A percentile compares a stretch with the other conserved stretches of the same genome.
phyloP scores from a whole-genome alignment of 2,888 invertebrate genomes.

The Macaria notata region DNA sequence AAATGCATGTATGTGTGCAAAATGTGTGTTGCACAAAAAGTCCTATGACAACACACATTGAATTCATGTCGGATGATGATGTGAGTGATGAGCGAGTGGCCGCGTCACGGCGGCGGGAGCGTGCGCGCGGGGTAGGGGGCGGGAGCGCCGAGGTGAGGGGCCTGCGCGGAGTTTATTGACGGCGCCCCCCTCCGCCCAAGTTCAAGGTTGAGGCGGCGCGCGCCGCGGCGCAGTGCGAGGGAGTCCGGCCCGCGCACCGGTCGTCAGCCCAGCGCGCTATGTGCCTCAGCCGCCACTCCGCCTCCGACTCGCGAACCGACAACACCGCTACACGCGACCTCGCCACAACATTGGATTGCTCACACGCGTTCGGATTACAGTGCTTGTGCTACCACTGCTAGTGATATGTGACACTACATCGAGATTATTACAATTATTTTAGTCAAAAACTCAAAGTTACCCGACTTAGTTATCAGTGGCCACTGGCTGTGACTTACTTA shows the following conservation, averaged over 20 bases:
- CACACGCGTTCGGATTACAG: conserved; percentile 66
- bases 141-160: conserved; percentile 63
- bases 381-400: conserved; percentile 57
- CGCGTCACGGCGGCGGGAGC: conserved; percentile 26
- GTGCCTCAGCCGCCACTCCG: conserved; percentile 64
- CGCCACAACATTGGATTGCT: conserved; percentile 60
- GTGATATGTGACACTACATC: conserved; percentile 67
- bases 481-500: conserved; percentile 77
- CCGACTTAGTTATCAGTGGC: conserved; percentile 70
- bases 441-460: conserved; percentile 68
- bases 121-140: conserved; percentile 31
- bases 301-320: conserved; percentile 63
- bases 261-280: conserved; percentile 79
- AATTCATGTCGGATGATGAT: not conserved
- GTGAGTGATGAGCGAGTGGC: not conserved
- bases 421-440: conserved; percentile 47
- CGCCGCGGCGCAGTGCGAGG: conserved; percentile 82
- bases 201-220: conserved; percentile 84
- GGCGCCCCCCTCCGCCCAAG: conserved; percentile 77
- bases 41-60: not conserved
- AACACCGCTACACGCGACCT: conserved; percentile 37
- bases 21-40: not conserved
- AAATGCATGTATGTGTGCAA: too few species aligned
- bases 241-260: conserved; percentile 82
- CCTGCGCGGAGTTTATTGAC: conserved; percentile 80